phyloP scores from a whole-genome alignment of 2,888 invertebrate genomes.

The Hoplodrina ambigua region DNA sequence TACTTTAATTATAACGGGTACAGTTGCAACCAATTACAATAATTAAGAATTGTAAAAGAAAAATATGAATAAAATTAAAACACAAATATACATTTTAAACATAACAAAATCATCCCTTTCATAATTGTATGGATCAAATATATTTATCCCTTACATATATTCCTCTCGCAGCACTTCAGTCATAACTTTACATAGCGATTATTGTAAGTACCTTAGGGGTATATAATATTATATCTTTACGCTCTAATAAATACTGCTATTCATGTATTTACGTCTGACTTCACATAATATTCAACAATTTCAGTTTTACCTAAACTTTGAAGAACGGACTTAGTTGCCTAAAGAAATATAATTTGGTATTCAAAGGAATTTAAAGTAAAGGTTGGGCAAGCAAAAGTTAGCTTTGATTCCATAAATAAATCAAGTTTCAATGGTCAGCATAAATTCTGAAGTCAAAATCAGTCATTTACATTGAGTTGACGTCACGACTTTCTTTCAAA shows the following conservation, averaged over 20 bases:
- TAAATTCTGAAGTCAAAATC: slow-evolving; percentile 27
- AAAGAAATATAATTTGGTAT: slow-evolving; percentile 44
- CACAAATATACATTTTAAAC: no score
- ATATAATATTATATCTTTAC: slow-evolving; percentile 12
- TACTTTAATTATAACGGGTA: no score
- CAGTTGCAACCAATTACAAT: no score
- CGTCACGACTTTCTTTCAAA: slow-evolving; percentile 10
- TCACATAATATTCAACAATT: slow-evolving; percentile 33
- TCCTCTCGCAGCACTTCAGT: not conserved
- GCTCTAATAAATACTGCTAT: slow-evolving; percentile 29
- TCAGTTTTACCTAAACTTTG: slow-evolving; percentile 41
- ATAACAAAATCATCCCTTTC: no score
- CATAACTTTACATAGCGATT: not conserved
- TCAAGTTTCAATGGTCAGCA: slow-evolving; percentile 30
- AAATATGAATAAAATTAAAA: no score
- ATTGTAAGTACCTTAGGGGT: not conserved
- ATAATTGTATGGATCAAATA: no score
- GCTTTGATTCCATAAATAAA: slow-evolving; percentile 42
- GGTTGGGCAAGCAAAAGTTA: slow-evolving; percentile 34
- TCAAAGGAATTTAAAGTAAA: slow-evolving; percentile 41
- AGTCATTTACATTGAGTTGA: slow-evolving; percentile 17
- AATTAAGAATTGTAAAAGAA: no score
- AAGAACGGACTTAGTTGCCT: slow-evolving; percentile 12
- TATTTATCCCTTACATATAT: no score
- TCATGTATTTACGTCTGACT: slow-evolving; percentile 27